These are phyloP conservation scores for Heteronetta atricapilla DNA, from an alignment of 2,113 vertebrate genomes.

Conservation along the genomic window DNA sequence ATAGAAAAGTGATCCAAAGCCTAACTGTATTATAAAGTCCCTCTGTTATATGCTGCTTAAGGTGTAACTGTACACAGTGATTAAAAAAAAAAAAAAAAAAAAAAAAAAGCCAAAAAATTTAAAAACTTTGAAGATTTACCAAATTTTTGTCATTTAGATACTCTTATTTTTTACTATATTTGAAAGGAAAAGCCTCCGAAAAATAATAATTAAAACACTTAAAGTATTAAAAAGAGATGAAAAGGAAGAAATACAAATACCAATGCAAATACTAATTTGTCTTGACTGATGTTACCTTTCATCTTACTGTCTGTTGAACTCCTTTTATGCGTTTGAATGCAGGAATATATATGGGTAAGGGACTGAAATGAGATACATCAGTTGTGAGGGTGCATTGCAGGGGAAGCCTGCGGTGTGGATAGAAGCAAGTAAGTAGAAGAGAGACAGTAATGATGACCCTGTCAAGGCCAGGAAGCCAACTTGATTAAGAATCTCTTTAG, in stretches of 20 bases:
- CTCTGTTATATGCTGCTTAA: not conserved
- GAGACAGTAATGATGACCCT: not conserved
- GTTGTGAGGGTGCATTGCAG: not conserved
- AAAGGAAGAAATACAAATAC: not conserved
- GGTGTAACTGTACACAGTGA: not conserved
- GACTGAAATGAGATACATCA: not conserved
- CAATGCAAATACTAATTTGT: not conserved
- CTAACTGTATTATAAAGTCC: not conserved
- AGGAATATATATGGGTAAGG: not conserved
- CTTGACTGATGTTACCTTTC: not conserved
- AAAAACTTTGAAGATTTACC: not conserved
- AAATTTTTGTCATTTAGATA: not conserved
- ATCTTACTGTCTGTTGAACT: not conserved
- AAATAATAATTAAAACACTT: not conserved
- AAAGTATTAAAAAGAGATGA: not conserved
- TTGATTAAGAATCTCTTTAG: not conserved
- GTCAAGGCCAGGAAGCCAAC: not conserved
- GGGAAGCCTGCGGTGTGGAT: not conserved
- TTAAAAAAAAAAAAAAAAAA: not conserved
- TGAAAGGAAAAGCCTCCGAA: not conserved
- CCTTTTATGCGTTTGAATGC: not conserved
- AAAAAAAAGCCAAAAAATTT: no score
- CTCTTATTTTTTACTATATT: not conserved
- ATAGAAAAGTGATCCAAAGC: not conserved
- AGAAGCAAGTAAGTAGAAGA: not conserved